These are phyloP conservation scores for Drosophila subsilvestris DNA, from an alignment of 2,888 invertebrate genomes.

Conservation along the genomic window DNA sequence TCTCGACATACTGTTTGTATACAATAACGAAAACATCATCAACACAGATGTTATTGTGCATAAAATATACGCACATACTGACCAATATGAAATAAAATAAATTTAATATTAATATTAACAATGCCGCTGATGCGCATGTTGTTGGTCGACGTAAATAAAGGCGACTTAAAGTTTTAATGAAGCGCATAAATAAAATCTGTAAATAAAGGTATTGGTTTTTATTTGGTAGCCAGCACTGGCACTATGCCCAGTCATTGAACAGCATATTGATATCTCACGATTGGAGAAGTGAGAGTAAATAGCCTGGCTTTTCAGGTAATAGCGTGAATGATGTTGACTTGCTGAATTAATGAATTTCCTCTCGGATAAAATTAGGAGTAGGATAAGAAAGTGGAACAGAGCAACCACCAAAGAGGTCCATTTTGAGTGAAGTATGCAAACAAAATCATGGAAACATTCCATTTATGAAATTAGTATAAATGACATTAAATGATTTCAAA, in stretches of 20 bases:
- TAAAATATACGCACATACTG: conserved; percentile 12
- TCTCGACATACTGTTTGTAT: conserved; percentile 22
- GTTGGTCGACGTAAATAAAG: conserved; percentile 63
- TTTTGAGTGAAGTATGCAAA: no score
- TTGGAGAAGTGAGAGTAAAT: conserved; percentile 6
- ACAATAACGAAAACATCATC: conserved; percentile 42
- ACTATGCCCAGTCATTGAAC: background rate
- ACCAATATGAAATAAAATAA: conserved; percentile 29
- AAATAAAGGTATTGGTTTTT: conserved; percentile 69
- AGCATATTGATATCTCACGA: conserved; percentile 18
- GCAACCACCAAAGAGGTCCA: no score
- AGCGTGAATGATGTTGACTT: background rate
- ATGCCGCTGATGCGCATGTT: conserved; percentile 32
- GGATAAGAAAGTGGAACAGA: no score
- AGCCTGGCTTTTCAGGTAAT: background rate
- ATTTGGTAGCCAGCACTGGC: conserved; percentile 51
- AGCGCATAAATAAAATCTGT: conserved; percentile 76
- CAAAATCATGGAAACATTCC: no score
- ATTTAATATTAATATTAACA: conserved; percentile 64
- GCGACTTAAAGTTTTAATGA: conserved; percentile 76
- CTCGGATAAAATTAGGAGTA: no score
- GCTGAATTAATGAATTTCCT: background rate
- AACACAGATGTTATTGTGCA: conserved; percentile 39
- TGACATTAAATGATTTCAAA: background rate
- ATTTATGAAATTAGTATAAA: conserved; percentile 12